Percentiles rank a stretch among this genome's conserved stretches.
Conservation (phyloP, 2,797 vertebrate genomes). For the Sphenopsis melanotis region DNA sequence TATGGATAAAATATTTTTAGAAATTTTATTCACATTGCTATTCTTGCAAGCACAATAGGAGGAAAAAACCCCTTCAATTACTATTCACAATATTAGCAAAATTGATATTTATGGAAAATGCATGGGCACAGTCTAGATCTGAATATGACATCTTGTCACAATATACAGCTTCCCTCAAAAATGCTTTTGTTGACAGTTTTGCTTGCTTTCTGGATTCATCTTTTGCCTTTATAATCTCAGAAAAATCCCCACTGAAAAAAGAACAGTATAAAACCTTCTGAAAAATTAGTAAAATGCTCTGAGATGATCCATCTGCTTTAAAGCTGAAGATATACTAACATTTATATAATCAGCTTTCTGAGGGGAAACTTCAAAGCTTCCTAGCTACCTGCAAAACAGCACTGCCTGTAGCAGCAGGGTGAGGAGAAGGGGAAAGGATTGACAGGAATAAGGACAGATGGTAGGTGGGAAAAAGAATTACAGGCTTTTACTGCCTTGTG, state of each 20-base stretch:
- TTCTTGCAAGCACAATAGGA: slow-evolving; percentile 2
- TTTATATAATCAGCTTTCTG: slow-evolving; percentile 61
- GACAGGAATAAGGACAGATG: background rate
- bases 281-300: slow-evolving; percentile 47
- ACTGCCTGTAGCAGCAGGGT: background rate
- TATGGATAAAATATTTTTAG: background rate
- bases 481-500: background rate
- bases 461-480: slow-evolving; percentile 1
- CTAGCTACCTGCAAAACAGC: background rate
- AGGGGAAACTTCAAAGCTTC: slow-evolving; percentile 54
- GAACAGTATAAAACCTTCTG: background rate
- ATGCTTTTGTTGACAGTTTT: background rate
- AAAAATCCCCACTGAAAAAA: slow-evolving; percentile 28
- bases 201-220: background rate
- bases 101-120: slow-evolving; percentile 32
- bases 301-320: slow-evolving; percentile 40
- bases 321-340: slow-evolving; percentile 22
- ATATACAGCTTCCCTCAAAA: slow-evolving; percentile 1
- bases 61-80: background rate
- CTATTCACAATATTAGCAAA: slow-evolving; percentile 17
- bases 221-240: slow-evolving; percentile 4
- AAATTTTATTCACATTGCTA: background rate
- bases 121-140: background rate
- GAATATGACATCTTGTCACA: slow-evolving; percentile 15
- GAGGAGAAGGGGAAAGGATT: slow-evolving; percentile 4